Evolutionary conservation across 2,888 invertebrate genomes (phyloP), one percentile per base, ranked within the genome.

Genomic region (Cotesia congregata): DNA sequence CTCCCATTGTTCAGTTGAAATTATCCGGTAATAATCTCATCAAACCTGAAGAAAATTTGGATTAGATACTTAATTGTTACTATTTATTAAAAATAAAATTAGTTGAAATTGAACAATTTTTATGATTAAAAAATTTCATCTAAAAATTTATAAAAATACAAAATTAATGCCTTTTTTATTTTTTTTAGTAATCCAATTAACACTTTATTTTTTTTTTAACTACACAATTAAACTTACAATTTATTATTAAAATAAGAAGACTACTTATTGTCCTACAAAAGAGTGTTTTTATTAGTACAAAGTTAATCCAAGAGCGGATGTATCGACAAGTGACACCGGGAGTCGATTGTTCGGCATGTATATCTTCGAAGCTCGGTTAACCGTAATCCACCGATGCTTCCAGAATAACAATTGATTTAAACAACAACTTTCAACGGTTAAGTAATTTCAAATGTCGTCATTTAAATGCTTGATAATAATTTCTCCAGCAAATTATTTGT

Each of bases 341-440:
- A 17, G 12, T 41, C 65, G 60, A 20, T 67, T 17, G 12, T 41
- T 41, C 4, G 39, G 40, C 68, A 67, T 12, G 70, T 60, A 78
- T 78, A 77, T 74, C 73, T 62, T 7, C 59, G 64, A 41, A 75
- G 82, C 78, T 67, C 78, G 72, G 76, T 79, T 69, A 79, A 82
- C 80, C 77, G 83, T 83, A 83, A 83, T 80, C 59, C 67, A 67
- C 73, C 79, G 81, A 77, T 75, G 81, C 77, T 41, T 69, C n/a
- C 84, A 59, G 77, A 86, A 85, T 87, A 81, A 81, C 79, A 85
- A 87, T 83, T 77, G 71, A 72, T 76, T 78, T 82, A 81, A 78
- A 83, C 30, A 30, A 30, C 30, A 86, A 87, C 86, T 87, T 84
- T 83, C 83, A 78, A 80, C 74, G 79, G 78, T 86, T 85, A 84